phyloP scores from a whole-genome alignment of 1,140 invertebrate genomes.

The Heliconius hermathena region DNA sequence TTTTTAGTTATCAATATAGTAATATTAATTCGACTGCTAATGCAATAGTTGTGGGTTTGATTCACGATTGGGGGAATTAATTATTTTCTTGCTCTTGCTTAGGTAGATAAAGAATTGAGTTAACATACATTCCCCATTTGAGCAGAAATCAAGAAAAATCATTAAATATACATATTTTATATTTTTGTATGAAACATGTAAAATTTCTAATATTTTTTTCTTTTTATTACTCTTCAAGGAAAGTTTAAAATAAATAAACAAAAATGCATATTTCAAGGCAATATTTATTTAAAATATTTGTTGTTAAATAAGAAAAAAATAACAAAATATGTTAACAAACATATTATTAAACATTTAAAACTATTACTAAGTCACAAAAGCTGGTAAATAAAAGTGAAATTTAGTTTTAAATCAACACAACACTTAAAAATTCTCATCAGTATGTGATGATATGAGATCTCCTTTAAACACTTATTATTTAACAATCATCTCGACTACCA shows the following conservation, averaged over 20 bases:
- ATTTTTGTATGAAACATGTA: background rate
- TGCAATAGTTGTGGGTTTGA: too few species aligned
- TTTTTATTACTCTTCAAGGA: background rate
- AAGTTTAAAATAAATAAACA: background rate
- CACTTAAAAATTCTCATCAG: conserved; percentile 20
- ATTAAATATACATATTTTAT: background rate
- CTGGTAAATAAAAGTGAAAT: conserved; percentile 36
- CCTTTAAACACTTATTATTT: conserved; percentile 47
- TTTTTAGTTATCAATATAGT: too few species aligned
- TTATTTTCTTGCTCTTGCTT: too few species aligned
- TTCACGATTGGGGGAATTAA: too few species aligned
- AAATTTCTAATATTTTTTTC: too few species aligned
- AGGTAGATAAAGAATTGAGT: background rate
- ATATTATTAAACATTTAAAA: conserved; percentile 42
- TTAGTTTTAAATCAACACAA: conserved; percentile 22
- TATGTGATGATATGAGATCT: conserved; percentile 58
- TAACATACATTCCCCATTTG: background rate
- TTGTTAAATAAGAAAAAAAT: conserved; percentile 72
- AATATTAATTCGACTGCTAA: too few species aligned
- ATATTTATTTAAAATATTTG: conserved; percentile 74
- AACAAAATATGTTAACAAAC: conserved; percentile 79
- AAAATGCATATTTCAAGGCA: conserved; percentile 55
- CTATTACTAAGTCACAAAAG: conserved; percentile 69
- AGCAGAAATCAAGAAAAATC: background rate
- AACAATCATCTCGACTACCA: conserved; percentile 35